These are phyloP conservation scores for Amazona finschi DNA, from an alignment of 2,797 vertebrate genomes.

Conservation along the genomic window DNA sequence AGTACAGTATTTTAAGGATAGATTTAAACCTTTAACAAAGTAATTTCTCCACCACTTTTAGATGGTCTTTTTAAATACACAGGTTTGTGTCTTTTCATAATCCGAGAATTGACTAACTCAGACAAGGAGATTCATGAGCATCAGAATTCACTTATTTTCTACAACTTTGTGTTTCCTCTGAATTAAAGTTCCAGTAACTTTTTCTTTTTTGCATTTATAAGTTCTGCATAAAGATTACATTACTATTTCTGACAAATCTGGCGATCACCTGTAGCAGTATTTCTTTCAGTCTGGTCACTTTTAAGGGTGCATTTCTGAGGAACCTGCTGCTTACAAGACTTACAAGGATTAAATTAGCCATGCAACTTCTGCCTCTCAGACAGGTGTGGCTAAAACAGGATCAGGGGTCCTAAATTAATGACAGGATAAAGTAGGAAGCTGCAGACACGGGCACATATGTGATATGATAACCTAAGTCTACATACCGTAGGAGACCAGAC, in stretches of 20 bases:
- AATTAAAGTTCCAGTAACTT: not conserved
- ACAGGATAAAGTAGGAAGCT: not conserved
- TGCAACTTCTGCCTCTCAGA: not conserved
- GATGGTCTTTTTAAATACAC: not conserved
- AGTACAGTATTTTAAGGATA: not conserved
- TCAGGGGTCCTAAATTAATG: not conserved
- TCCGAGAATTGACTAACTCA: not conserved
- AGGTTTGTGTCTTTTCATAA: not conserved
- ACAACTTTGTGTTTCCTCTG: not conserved
- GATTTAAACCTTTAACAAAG: not conserved
- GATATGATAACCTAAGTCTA: accelerated
- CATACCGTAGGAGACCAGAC: not conserved
- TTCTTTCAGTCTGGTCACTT: not conserved
- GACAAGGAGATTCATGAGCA: not conserved
- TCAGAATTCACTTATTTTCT: not conserved
- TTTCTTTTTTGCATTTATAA: not conserved
- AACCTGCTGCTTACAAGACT: not conserved
- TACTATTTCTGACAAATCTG: not conserved
- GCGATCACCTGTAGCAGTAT: not conserved
- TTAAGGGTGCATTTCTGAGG: not conserved
- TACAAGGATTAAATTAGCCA: not conserved
- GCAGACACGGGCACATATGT: accelerated
- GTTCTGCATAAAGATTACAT: not conserved
- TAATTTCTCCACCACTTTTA: not conserved
- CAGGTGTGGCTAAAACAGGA: not conserved